Base-by-base conservation (phyloP, 2,113 vertebrate species). In the Macquaria australasica region DNA sequence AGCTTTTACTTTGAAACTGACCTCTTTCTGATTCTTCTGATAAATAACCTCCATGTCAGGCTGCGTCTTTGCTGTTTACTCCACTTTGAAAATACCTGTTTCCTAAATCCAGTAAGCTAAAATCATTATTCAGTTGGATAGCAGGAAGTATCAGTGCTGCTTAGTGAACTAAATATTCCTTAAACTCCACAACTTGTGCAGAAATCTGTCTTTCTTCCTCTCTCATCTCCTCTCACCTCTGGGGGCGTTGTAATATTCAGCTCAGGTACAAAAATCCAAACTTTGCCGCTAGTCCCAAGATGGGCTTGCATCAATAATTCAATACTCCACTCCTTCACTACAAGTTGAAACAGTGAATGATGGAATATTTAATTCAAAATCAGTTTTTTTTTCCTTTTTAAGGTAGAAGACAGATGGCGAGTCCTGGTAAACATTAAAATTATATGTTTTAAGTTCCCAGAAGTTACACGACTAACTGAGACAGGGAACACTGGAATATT, bases 301-400 rank as follows among this genome's bases (percentile, higher is more conserved):
- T 73, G 34, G 31, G 74, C 76, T 83, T 23, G 63, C 66, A 41
- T 89, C 53, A 82, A 73, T 79, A 79, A 79, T 81, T 79, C 55
- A 85, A 21, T 5, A 37, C 51, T 68, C 31, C 62, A 0, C 43
- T 25, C 53, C 58, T 72, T 77, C 80, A 43, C 18, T 55, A n/a
- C 31, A 43, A 79, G 74, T 76, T 67, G 23, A 87, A 84, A 75
- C 34, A 37, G 34, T 31, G 55, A 67, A 43, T 3, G n/a, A 39
- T 25, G 14, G 48, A 73, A 75, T 74, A 78, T 82, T 48, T 67
- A 53, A 81, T 48, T 50, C 31, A 56, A 23, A 66, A 45, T 62
- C 21, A 14, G 6, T 4, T 43, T 6, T 63, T 63, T 48, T 48
- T 48, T 15, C 6, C 8, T 8, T 20, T 21, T 62, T 1, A 3